Evolutionary conservation across 2,113 vertebrate genomes (phyloP).

Genomic region (Albula goreensis): DNA sequence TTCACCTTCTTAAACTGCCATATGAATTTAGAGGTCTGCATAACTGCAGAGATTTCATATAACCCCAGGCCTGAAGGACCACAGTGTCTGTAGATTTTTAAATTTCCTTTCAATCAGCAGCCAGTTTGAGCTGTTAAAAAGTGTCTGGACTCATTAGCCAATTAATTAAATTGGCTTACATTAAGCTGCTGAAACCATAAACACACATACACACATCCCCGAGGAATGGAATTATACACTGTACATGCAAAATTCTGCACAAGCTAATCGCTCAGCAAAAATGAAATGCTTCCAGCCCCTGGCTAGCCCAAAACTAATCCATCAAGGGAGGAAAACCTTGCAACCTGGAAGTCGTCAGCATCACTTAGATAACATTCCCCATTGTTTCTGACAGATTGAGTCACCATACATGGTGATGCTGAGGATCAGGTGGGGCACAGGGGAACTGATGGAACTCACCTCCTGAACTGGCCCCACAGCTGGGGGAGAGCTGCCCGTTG

Average conservation of each 20-base stretch:
- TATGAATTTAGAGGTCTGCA: conserved; percentile 8
- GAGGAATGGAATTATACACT: too few species aligned
- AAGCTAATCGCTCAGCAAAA: background rate
- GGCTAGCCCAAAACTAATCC: background rate
- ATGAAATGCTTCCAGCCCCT: background rate
- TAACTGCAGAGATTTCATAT: background rate
- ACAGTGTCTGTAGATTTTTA: conserved; percentile 20
- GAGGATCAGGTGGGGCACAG: background rate
- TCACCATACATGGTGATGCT: background rate
- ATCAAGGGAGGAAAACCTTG: background rate
- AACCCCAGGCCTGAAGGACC: conserved; percentile 34
- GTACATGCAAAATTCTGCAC: background rate
- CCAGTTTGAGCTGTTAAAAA: too few species aligned
- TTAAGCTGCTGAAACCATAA: too few species aligned
- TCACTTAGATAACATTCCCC: background rate
- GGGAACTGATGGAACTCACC: conserved; percentile 59
- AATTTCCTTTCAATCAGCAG: too few species aligned
- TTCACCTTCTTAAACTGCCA: too few species aligned
- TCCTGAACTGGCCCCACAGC: conserved; percentile 77
- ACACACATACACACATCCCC: too few species aligned
- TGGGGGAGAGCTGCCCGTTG: conserved; percentile 84
- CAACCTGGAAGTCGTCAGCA: background rate
- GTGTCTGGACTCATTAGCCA: too few species aligned
- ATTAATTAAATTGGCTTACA: too few species aligned
- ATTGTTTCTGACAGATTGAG: background rate